Base-by-base conservation (phyloP, 30 jellyfish, hydroid and myxozoan genomes). In the Euphysa ruthae region DNA sequence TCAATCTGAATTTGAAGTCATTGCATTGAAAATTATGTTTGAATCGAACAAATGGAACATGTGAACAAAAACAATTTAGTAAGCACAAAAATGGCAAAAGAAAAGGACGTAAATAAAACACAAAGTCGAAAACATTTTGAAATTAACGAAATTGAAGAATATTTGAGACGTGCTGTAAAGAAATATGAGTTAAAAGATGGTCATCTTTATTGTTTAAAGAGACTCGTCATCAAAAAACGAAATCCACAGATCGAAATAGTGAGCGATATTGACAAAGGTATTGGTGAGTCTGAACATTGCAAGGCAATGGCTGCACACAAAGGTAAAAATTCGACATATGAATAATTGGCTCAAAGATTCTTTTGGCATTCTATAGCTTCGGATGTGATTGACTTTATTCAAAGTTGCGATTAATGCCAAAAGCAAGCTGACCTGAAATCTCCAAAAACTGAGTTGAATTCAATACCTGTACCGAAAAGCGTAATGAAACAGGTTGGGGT, bases 401-500 rank as follows among this genome's bases (percentile, higher is more conserved):
- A 65, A 32, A 22, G 43, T 15, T 65, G 50, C 24, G 74, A 65
- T 14, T 25, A 2, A 19, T 65, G 77, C 74, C 78, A 65, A 31
- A 21, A 29, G 16, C 78, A 65, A 29, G 75, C 29, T 43, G 35
- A 15, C 26, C 35, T 20, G 16, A 21, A 34, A 29, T 2, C 38
- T 2, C 32, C 16, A 2, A 4, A 18, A 2, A 16, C 73, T 14
- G 74, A 35, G 7, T 43, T 8, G 74, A 21, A 65, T 32, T n/a
- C 44, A 22, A 65, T 65, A 16, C 78, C 78, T 14, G 78, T 65
- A 35, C 74, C 74, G 12, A 5, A 5, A 14, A 29, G 2, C 15
- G 78, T 65, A 10, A 34, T 43, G 78, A 65, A 65, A 6, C 76
- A 65, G 43, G 44, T 65, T 65, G 78, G 74, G 16, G 19, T 65